These are phyloP conservation scores for Antennarius striatus DNA, from an alignment of 2,113 vertebrate species.

Conservation along the genomic window DNA sequence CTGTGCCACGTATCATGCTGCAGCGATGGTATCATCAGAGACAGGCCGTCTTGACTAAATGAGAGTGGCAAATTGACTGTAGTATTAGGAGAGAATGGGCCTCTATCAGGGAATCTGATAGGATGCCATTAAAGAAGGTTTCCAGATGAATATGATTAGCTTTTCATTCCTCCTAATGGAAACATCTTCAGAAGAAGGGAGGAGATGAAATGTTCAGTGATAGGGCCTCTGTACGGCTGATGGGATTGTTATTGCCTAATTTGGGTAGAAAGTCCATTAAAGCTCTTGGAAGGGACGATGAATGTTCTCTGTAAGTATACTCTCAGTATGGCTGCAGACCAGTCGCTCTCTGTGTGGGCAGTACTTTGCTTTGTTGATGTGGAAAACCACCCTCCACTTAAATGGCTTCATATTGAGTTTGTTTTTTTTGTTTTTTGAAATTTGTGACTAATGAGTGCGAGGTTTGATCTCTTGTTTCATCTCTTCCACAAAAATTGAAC, in stretches of 20 bases:
- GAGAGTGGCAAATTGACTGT: constrained; percentile 69
- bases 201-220: constrained; percentile 63
- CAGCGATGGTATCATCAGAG: constrained; percentile 68
- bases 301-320: constrained; percentile 60
- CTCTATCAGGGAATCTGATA: constrained; percentile 65
- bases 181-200: constrained; percentile 57
- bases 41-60: constrained; percentile 69
- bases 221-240: constrained; percentile 60
- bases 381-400: constrained; percentile 32
- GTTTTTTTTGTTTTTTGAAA: constrained; percentile 42
- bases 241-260: constrained; percentile 72
- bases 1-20: constrained; percentile 48
- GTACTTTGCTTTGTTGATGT: constrained; percentile 32
- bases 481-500: constrained; percentile 26
- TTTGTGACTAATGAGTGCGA: constrained; percentile 50
- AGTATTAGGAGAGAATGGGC: constrained; percentile 55
- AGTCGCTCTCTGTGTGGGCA: constrained; percentile 52
- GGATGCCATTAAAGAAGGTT: constrained; percentile 70
- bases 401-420: constrained; percentile 34
- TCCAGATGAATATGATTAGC: constrained; percentile 77
- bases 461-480: constrained; percentile 38
- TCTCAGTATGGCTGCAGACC: constrained; percentile 43
- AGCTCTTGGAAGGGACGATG: constrained; percentile 53
- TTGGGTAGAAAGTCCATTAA: constrained; percentile 69
- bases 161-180: constrained; percentile 71